Evolutionary conservation across 53 echinoderm and acorn worm genomes (phyloP), one percentile per base, ranked within the genome.

Genomic region (Mesocentrotus franciscanus): DNA sequence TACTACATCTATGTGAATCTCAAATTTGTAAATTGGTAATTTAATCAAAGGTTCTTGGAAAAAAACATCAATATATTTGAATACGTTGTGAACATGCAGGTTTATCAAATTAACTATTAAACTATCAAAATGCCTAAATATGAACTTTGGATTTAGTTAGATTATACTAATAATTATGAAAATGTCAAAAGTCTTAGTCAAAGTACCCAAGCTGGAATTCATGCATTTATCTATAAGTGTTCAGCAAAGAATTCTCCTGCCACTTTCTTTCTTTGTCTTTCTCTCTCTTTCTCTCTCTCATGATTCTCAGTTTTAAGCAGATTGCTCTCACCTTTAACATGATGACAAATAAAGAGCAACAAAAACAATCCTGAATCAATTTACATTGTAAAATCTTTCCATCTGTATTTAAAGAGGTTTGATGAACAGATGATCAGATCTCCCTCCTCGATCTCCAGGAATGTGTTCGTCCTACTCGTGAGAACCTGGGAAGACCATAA

Each of bases 401-500:
- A 33, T 11, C 9, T 26, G 17, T 18, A 39, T 20, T 9, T 10
- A 42, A 16, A 81, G 81, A 22, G 13, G 20, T 20, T 17, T 10
- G 18, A 4, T 11, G 8, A 81, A 17, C 20, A 81, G 18, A 4
- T 11, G 8, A 81, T 7, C 20, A 81, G 81, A 16, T n/a, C 27
- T 22, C 57, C 57, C 87, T 87, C 87, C 33, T 39, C 20, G 32
- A n/a, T 75, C 27, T 5, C 75, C 6, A 42, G 55, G 39, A 49
- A 20, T 20, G 18, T 42, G 9, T 55, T 74, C n/a, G 1, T 42
- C 42, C 20, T 27, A 14, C 35, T 30, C 87, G 87, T 87, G 87
- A 87, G 87, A 87, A 87, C 87, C 59, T 10, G 22, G 87, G 87
- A 58, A 57, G 27, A 87, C 20, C 12, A 83, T 84, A 32, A 84